These are phyloP conservation scores for Columbina picui DNA, from an alignment of 2,113 vertebrate species.

Conservation along the genomic window DNA sequence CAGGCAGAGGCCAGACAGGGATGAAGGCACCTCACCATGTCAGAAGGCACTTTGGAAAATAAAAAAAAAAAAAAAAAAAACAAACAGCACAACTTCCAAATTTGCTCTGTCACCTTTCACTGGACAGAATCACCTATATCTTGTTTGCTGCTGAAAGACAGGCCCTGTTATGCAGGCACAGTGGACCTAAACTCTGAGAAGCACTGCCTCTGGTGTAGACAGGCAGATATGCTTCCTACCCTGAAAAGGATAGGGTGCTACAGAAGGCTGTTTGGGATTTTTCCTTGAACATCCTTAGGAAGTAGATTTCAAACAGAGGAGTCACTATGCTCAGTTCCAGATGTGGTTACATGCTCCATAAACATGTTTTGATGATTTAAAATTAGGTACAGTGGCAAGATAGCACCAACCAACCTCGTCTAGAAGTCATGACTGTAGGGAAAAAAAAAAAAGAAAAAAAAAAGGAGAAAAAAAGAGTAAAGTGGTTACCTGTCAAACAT, in stretches of 20 bases:
- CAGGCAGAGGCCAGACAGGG: not conserved
- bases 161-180: not conserved
- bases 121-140: not conserved
- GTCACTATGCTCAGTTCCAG: not conserved
- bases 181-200: not conserved
- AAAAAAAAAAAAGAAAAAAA: not conserved
- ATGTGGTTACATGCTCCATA: not conserved
- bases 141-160: not conserved
- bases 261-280: not conserved
- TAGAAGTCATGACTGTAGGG: not conserved
- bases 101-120: too few relatives aligned
- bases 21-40: not conserved
- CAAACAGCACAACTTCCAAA: too few relatives aligned
- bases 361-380: not conserved
- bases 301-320: not conserved
- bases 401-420: not conserved
- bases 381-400: not conserved
- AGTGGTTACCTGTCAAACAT: not conserved
- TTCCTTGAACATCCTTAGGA: not conserved
- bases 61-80: not conserved
- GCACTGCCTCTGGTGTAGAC: not conserved
- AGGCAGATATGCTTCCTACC: not conserved
- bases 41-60: not conserved
- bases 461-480: not conserved
- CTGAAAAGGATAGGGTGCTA: not conserved